Evolutionary conservation across 53 echinoderm and acorn worm species (phyloP), one percentile per base, ranked within the genome.

Genomic region (Arbacia lixula): DNA sequence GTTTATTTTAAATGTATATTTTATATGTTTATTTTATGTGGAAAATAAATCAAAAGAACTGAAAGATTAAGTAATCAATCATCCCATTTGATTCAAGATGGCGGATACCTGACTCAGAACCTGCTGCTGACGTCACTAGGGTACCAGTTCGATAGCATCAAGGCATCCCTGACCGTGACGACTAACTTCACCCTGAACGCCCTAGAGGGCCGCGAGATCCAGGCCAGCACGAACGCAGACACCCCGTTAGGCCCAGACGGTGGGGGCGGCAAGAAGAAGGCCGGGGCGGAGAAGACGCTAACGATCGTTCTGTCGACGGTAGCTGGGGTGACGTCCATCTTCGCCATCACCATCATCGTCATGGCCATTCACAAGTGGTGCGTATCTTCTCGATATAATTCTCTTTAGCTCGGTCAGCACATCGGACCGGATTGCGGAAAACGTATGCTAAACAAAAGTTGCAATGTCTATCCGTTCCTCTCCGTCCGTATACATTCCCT

Each of bases 301-400:
- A 81, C 82, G 43, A 81, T 81, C n/a, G 82, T 81, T 1, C 82
- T 81, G 19, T 81, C 82, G 1, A 63, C 50, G 5, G 82, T 81
- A 20, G 82, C 82, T 1, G 82, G 62, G 4, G 82, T 81, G 17
- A 81, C 82, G 24, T 81, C 82, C 3, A 62, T 81, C 1, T 49
- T 81, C 12, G 82, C 82, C 8, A 63, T 81, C 32, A 81, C 82
- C 27, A 81, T 81, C 1, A 49, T 81, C 51, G 43, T 81, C 65
- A 63, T 81, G 82, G 82, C 82, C 19, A 81, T 81, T 2, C 64
- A 81, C 64, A 81, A 81, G 64, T 81, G 82, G 82, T 81, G 34
- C 20, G 62, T 81, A 42, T 29, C 19, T 17, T n/a, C n/a, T n/a
- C n/a, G n/a, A n/a, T n/a, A n/a, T n/a, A n/a, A n/a, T n/a, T n/a